phyloP scores from a whole-genome alignment of 1,140 invertebrate species.

The Drosophila pachea region DNA sequence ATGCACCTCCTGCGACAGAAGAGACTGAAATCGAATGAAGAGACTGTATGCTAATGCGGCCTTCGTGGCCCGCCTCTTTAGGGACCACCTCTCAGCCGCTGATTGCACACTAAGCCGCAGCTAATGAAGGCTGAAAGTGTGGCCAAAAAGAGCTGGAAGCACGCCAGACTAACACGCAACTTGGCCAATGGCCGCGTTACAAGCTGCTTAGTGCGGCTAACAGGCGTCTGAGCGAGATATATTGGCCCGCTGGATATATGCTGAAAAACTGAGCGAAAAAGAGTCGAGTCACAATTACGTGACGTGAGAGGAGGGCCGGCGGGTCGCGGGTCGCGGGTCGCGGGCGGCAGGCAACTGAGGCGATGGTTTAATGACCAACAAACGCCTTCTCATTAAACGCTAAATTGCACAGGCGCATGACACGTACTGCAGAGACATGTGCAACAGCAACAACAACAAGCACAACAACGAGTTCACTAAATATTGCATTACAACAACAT shows the following conservation, averaged over 20 bases:
- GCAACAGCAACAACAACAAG: conserved; percentile 32
- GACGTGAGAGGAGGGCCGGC: conserved; percentile 12
- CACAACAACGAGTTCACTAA: conserved; percentile 55
- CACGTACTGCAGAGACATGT: conserved; percentile 58
- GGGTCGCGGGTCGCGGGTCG: too few relatives aligned
- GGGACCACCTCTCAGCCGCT: conserved; percentile 37
- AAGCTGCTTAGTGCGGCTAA: conserved; percentile 66
- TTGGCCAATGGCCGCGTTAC: conserved; percentile 39
- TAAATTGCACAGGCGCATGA: conserved; percentile 73
- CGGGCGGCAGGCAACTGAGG: neutral
- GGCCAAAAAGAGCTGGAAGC: conserved; percentile 14
- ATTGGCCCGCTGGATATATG: conserved; percentile 17
- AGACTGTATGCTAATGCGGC: conserved; percentile 14
- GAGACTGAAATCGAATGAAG: too few relatives aligned
- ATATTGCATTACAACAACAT: conserved; percentile 54
- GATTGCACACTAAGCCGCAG: conserved; percentile 51
- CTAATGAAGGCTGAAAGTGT: conserved; percentile 20
- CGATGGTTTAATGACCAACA: conserved; percentile 67
- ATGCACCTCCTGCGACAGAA: too few relatives aligned
- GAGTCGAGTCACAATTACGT: conserved; percentile 66
- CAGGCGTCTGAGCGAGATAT: conserved; percentile 55
- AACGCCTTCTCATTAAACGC: conserved; percentile 76
- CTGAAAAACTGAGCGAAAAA: conserved; percentile 43
- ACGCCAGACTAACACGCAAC: conserved; percentile 54
- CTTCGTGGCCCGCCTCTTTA: conserved; percentile 34